Evolutionary conservation across 1,140 invertebrate genomes (phyloP).

Genomic region (Orius laevigatus): DNA sequence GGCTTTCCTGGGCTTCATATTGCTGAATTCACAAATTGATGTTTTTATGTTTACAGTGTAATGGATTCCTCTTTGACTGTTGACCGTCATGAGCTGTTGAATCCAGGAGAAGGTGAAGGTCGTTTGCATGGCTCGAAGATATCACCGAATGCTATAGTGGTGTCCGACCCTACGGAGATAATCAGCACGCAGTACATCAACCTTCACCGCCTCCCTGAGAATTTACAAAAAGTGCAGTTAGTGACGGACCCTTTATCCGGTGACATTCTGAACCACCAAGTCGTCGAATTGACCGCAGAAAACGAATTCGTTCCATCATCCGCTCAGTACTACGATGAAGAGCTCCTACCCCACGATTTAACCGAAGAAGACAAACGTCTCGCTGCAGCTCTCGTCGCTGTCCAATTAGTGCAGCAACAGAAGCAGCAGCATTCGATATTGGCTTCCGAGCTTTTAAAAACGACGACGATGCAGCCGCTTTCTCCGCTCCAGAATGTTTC

Average conservation of each 20-base stretch:
- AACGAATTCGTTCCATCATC: conserved; percentile 27
- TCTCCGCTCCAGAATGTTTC: conserved; percentile 16
- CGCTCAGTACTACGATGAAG: conserved; percentile 32
- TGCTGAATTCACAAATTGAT: too few species aligned
- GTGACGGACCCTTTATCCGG: conserved; percentile 28
- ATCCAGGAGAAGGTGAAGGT: too few species aligned
- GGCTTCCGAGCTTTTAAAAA: conserved; percentile 12
- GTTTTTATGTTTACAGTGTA: too few species aligned
- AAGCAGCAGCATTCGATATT: conserved; percentile 28
- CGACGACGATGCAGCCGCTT: conserved; percentile 13
- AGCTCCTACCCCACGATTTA: conserved; percentile 28
- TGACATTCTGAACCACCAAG: conserved; percentile 30
- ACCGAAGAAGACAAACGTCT: conserved; percentile 34
- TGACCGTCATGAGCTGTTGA: too few species aligned
- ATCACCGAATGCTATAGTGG: conserved; percentile 1
- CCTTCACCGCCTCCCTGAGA: conserved; percentile 30
- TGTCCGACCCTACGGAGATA: conserved; percentile 12
- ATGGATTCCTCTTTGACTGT: too few species aligned
- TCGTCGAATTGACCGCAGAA: conserved; percentile 32
- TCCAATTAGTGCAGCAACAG: conserved; percentile 34
- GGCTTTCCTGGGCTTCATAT: too few species aligned
- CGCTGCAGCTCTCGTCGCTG: conserved; percentile 33
- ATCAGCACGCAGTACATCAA: conserved; percentile 30
- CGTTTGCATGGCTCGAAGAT: background rate
- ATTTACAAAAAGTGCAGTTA: conserved; percentile 27